Evolutionary conservation across 2,113 vertebrate species (phyloP), one percentile per base, ranked within the genome.

Genomic region (Thamnaconus septentrionalis): DNA sequence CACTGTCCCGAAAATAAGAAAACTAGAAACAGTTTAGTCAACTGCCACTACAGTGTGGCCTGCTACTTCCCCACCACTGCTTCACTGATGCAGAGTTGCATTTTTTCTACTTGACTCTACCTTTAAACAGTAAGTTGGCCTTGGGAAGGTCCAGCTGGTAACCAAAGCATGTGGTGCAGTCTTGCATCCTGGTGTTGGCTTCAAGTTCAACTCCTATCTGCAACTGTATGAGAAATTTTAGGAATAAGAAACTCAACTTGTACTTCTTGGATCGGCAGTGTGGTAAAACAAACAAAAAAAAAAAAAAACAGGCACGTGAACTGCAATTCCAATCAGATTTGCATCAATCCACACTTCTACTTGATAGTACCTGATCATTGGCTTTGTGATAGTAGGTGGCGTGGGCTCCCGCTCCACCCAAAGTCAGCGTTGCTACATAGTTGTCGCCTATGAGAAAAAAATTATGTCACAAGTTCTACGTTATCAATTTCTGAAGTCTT

Each of bases 341-440:
- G 18, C 18, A 31, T 31, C 18, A 31, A 31, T 31, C 18, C 18
- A 31, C 3, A 52, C 12, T 4, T 51, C 11, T 18, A 52, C 8
- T 12, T 51, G 12, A 6, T 18, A 3, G 50, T 85, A 86, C 95
- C 94, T 96, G 95, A 51, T 95, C 94, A 4, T 93, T 96, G 63
- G 95, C 94, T 92, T 92, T 95, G 86, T 97, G 95, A 85, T 97
- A 97, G 65, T 97, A 96, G 0, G 95, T 94, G 0, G 94, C 95
- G 6, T 97, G 95, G 65, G 92, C 94, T 63, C 95, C 94, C 0
- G 93, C 93, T 61, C 94, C 93, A 10, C 94, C 94, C 61, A 95
- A 4, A 0, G 94, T 95, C 70, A 96, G 67, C 0, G 94, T 96
- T 0, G 93, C 94, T 7, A 94, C 82, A 81, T 88, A 97, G 76